Evolutionary conservation across 2,888 invertebrate species (phyloP).

Genomic region (Dicycla oo): DNA sequence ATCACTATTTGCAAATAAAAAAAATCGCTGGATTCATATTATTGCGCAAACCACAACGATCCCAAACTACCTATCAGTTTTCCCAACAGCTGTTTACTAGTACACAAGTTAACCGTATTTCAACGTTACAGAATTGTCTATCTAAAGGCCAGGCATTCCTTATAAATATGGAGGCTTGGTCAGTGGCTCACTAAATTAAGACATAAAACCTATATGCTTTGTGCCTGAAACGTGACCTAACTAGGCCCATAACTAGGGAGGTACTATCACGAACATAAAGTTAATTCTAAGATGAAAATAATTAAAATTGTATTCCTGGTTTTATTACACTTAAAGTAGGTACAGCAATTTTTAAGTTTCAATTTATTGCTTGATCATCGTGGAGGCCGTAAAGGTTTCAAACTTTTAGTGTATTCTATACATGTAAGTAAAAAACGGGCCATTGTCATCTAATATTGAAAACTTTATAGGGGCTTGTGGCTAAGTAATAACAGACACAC

Average conservation of each 20-base stretch:
- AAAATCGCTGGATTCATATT: background rate
- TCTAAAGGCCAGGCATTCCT: slow-evolving; percentile 62
- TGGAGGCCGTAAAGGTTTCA: too few relatives aligned
- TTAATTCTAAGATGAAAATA: slow-evolving; percentile 14
- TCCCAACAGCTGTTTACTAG: background rate
- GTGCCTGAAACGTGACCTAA: slow-evolving; percentile 83
- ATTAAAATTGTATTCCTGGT: slow-evolving; percentile 2
- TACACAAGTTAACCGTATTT: slow-evolving; percentile 25
- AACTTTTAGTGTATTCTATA: too few relatives aligned
- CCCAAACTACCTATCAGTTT: background rate
- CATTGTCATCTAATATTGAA: too few relatives aligned
- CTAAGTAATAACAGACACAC: too few relatives aligned
- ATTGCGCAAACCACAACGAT: background rate
- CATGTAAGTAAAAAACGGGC: too few relatives aligned
- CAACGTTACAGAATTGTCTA: slow-evolving; percentile 34
- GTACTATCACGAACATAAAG: slow-evolving; percentile 68
- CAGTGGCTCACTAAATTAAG: slow-evolving; percentile 81
- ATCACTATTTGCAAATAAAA: background rate
- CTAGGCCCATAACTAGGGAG: slow-evolving; percentile 75
- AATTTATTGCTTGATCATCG: too few relatives aligned
- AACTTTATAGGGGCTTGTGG: too few relatives aligned
- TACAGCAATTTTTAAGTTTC: too few relatives aligned
- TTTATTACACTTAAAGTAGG: background rate
- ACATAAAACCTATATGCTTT: slow-evolving; percentile 84
- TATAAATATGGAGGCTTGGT: slow-evolving; percentile 66